Base-by-base conservation (phyloP, 92 coral and sea anemone genomes). In the Epizoanthus stellaris region DNA sequence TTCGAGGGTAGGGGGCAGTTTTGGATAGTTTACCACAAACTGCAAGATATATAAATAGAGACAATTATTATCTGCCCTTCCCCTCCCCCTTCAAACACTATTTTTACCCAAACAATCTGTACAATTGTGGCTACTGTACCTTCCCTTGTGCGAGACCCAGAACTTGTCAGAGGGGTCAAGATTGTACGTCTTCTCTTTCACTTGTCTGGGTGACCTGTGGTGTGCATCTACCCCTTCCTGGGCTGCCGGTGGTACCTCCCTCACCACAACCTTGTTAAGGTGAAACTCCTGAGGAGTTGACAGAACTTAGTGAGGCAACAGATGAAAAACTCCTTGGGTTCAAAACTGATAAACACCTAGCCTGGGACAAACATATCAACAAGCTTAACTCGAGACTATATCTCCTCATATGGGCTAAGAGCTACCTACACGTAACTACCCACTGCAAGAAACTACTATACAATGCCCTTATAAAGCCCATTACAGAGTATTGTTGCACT, bases 81-180 rank as follows among this genome's bases (percentile, higher is more conserved):
- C 34, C 40, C 69, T 15, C 6, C 67, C 39, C 0, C 30, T 13
- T 38, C 39, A 21, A 39, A 42, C n/a, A 3, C 15, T 10, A 30
- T 42, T 7, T 3, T 39, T 13, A 67, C 9, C 54, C 17, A 10
- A 20, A 19, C 63, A 73, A 9, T 6, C 3, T 73, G 14, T 23
- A 73, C 3, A 20, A 57, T 59, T 23, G 43, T 10, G 56, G 56
- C 56, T 49, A 49, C 34, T 36, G 34, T 79, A 96, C 99, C 99
- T 96, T 88, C 99, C 98, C 77, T 93, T 93, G 73, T 96, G 99
- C 58, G 89, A 52, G n/a, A 87, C 85, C 99, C 99, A 96, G 86
- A 96, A 96, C 82, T 80, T 95, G 67, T 96, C 99, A 8, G 87
- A 86, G 3, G 87, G 85, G 82, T 92, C 87, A 58, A 96, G 95